Base-by-base conservation (phyloP, 2,797 vertebrate species). In the Glyptemys insculpta region DNA sequence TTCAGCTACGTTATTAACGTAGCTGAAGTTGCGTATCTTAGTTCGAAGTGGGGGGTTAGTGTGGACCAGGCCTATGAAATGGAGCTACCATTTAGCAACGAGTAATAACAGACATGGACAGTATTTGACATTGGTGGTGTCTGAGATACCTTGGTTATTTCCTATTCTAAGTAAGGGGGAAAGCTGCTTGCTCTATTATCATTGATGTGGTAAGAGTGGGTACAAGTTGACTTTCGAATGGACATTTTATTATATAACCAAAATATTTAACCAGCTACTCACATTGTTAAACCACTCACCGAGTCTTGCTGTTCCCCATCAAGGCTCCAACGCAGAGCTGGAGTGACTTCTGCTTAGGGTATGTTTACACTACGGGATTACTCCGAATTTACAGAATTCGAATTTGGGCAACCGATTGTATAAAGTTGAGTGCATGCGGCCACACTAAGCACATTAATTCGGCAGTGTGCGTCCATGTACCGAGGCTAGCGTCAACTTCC, bases 61-160 rank as follows among this genome's bases (percentile, higher is more conserved):
- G n/a, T n/a, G n/a, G n/a, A n/a, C n/a, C n/a, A n/a, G n/a, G n/a
- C n/a, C 12, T 79, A 0, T 1, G 25, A 57, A 89, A 41, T 29
- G 31, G 56, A 29, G 72, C 3, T 15, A 18, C 34, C 0, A 0
- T n/a, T 74, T 37, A 14, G 23, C 41, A 41, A 76, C 14, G 4
- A 25, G 37, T 44, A 41, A 76, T 76, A 47, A 76, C 23, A 44
- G 23, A 76, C n/a, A 11, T 27, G 12, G 72, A 11, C 25, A 47
- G 41, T 14, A 44, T 41, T 44, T 44, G 25, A 15, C 41, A 25
- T 27, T 76, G 41, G 72, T 44, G 41, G 12, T 44, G 23, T 74
- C 72, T 44, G 37, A 44, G 72, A 44, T 74, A 74, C 21, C 72
- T 74, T 41, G 16, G 19, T 41, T 74, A 25, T 74, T 74, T 41